phyloP scores from a whole-genome alignment of 1,140 invertebrate genomes.

The Dreissena polymorpha region DNA sequence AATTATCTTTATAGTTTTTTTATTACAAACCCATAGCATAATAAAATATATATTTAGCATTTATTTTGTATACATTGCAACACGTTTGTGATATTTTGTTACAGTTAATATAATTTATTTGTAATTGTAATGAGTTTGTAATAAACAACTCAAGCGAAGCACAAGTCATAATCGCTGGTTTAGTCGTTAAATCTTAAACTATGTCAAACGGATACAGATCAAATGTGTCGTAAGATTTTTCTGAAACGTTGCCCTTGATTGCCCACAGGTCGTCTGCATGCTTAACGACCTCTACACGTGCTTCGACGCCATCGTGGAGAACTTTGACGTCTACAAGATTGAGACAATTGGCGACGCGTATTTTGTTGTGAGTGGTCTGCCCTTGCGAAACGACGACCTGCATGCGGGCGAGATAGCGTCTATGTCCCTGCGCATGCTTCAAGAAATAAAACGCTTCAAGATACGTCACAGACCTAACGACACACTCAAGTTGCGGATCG shows the following conservation, averaged over 20 bases:
- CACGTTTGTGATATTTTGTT: no score
- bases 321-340: slow-evolving; percentile 95
- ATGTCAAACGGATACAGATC: no score
- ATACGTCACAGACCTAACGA: slow-evolving; percentile 92
- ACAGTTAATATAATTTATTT: no score
- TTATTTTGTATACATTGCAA: no score
- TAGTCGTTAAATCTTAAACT: neutral
- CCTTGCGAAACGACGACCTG: slow-evolving; percentile 91
- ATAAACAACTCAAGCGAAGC: no score
- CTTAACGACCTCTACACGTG: slow-evolving; percentile 84
- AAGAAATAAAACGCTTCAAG: slow-evolving; percentile 91
- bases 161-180: neutral
- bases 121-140: no score
- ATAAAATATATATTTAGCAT: no score
- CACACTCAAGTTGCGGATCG: slow-evolving; percentile 94
- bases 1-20: no score
- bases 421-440: slow-evolving; percentile 91
- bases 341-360: slow-evolving; percentile 84
- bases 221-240: no score
- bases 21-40: no score
- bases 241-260: neutral
- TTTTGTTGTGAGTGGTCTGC: slow-evolving; percentile 86
- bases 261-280: slow-evolving; percentile 72
- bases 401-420: slow-evolving; percentile 95
- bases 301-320: slow-evolving; percentile 95